Conservation (phyloP, 2,113 vertebrate genomes). For the Pterocles orientalis region DNA sequence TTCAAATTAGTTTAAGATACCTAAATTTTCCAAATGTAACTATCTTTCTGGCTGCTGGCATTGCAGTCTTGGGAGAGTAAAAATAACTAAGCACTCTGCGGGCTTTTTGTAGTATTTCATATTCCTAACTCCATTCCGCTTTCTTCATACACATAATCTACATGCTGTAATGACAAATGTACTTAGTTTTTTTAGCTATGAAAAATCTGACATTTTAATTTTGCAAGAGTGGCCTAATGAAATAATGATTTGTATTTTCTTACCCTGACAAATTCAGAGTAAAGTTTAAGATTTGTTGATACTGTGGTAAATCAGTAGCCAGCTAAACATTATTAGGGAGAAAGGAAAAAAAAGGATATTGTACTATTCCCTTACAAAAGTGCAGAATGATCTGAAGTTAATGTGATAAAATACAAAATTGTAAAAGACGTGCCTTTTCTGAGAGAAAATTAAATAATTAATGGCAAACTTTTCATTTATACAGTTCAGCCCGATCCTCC, state of each 20-base stretch:
- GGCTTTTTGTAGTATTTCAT: neutral
- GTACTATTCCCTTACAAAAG: neutral
- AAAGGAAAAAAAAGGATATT: neutral
- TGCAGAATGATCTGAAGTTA: neutral
- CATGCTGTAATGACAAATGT: neutral
- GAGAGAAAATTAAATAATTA: neutral
- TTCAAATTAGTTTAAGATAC: neutral
- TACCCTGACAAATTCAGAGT: neutral
- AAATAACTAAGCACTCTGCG: neutral
- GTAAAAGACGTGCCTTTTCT: neutral
- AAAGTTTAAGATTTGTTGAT: neutral
- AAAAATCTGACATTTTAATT: neutral
- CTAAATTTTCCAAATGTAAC: neutral
- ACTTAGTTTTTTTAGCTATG: neutral
- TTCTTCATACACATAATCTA: neutral
- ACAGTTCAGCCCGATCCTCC: slow-evolving; percentile 89
- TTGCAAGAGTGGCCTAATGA: neutral
- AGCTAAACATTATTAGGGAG: neutral
- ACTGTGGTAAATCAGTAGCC: neutral
- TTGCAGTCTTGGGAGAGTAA: neutral
- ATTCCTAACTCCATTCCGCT: neutral
- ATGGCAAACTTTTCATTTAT: slow-evolving; percentile 32
- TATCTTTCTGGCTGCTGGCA: neutral
- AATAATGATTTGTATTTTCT: neutral
- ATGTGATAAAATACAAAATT: neutral